A percentile compares a stretch with the other conserved stretches of the same genome.
phyloP scores from a whole-genome alignment of 2,797 vertebrate genomes.

The Aulostomus chinensis region DNA sequence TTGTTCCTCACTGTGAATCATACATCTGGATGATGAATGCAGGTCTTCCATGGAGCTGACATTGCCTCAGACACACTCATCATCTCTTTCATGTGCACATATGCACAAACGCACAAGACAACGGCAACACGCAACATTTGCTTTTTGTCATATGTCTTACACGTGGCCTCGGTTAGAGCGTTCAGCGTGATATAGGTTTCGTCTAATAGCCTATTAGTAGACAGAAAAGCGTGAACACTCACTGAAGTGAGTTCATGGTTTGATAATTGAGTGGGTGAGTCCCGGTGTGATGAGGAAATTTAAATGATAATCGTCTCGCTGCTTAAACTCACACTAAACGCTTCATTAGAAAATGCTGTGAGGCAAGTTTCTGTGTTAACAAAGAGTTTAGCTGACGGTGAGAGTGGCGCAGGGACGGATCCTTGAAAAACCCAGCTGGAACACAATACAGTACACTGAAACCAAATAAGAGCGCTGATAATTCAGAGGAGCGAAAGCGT shows the following conservation, averaged over 20 bases:
- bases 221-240: constrained; percentile 2
- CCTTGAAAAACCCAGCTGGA: constrained; percentile 24
- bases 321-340: constrained; percentile 20
- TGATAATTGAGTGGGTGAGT: constrained; percentile 9
- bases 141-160: constrained; percentile 7
- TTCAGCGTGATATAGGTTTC: constrained; percentile 6
- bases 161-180: constrained; percentile 10
- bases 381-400: constrained; percentile 16
- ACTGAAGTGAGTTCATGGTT: background rate
- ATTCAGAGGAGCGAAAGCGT: constrained; percentile 21
- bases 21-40: constrained; percentile 34
- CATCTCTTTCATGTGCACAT: constrained; percentile 35
- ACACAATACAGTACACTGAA: constrained; percentile 4
- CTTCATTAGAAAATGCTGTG: constrained; percentile 22
- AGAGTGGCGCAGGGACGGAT: constrained; percentile 17
- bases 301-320: constrained; percentile 28
- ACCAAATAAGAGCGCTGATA: constrained; percentile 15
- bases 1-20: constrained; percentile 45
- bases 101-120: constrained; percentile 18
- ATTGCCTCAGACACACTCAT: constrained; percentile 18
- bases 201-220: constrained; percentile 5
- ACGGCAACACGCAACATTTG: constrained; percentile 1
- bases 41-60: constrained; percentile 43
- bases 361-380: constrained; percentile 9
- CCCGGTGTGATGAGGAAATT: constrained; percentile 14